Evolutionary conservation across 1,140 invertebrate species (phyloP), one percentile per base, ranked within the genome.

Genomic region (Cotesia glomerata): DNA sequence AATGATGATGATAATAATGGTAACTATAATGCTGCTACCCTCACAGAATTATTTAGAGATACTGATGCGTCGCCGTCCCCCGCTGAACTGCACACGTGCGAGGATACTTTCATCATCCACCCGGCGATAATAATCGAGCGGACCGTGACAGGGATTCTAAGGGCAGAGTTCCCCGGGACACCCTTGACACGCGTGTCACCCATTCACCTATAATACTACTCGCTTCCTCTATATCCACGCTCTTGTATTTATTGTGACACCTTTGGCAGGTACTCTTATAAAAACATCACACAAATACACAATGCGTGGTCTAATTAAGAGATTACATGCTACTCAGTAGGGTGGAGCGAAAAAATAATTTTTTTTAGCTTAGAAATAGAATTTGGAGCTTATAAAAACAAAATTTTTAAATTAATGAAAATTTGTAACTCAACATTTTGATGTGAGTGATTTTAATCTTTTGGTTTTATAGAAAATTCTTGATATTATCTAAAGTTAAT

Each of bases 81-180:
- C 26, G 32, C 11, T 26, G 11, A 4, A 26, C 18, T 45, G 54
- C 56, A 45, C 45, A 52, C 45, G 51, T 45, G 61, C 54, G 34
- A 56, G 35, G 77, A 69, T 77, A 78, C 77, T 79, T 79, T 80
- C 78, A 79, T 82, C 78, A 80, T 81, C 77, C 76, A 76, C 71
- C 73, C 77, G 72, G 75, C 76, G 79, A 82, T 82, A 81, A 80
- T 81, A 77, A 81, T 81, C 78, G 64, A 71, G 56, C 63, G 63
- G 76, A 76, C 69, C 68, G 54, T 69, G 45, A 70, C 56, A 72
- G 71, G 70, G 73, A 71, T 63, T 54, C 26, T 56, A 74, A 71
- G 69, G 75, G 76, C 62, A 59, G 63, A 54, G 35, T 16, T 14
- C 1, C 32, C 32, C 8, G 66, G 67, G 58, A 8, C 56, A 32